Evolutionary conservation across 2,797 vertebrate species (phyloP), one percentile per base, ranked within the genome.

Genomic region (Tragopan temminckii): DNA sequence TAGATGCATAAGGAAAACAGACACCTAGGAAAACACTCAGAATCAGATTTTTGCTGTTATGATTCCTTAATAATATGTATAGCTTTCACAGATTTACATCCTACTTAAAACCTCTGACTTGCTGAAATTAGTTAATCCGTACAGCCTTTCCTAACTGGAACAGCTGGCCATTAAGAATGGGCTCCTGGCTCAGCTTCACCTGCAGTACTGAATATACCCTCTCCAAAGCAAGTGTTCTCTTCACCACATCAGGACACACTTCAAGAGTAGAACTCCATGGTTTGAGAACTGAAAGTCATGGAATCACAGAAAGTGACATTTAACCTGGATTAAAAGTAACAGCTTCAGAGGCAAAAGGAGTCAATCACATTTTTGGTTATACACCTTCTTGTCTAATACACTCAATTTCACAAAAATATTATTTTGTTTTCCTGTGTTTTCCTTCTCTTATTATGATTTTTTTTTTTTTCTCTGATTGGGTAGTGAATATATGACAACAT

Each of bases 331-430:
- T 25, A 42, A 70, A 75, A 64, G 6, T 31, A 57, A 42, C 11
- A 0, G 0, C 24, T 55, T 5, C 20, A 59, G 33, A 62, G 9
- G 6, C 11, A 75, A n/a, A 55, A 35, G 21, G 5, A 9, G 9
- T 7, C 10, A 15, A 48, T 4, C 2, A 33, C 6, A 31, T 46
- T 35, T 27, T 25, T 50, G 0, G 0, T 15, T 64, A 23, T 21
- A 59, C 8, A 17, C 5, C 17, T 58, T 38, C 12, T 46, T 42
- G 9, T 15, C 12, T 36, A 66, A 74, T 64, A 69, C 29, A 74
- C 3, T 13, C 14, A 55, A 1, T 6, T 66, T 57, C 8, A 58
- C 24, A 79, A 89, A 69, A 79, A 33, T 1, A 36, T 19, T 50
- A 3, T 48, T 58, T 1, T 1, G 13, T 45, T 58, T 71, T 74